These are phyloP conservation scores for Agonopterix heracliana DNA, from an alignment of 2,888 invertebrate species.

Conservation along the genomic window DNA sequence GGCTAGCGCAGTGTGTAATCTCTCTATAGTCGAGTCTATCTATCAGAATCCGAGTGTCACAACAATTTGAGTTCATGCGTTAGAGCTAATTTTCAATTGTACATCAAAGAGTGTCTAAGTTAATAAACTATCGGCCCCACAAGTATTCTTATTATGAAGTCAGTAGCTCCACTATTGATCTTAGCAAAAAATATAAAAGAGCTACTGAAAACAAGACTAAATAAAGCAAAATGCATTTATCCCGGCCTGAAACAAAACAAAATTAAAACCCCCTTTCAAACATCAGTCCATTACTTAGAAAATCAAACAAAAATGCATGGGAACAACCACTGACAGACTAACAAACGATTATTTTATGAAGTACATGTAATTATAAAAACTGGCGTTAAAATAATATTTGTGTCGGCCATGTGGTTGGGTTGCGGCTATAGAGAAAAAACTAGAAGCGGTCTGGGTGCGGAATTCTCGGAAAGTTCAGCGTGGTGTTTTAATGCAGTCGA, in stretches of 20 bases:
- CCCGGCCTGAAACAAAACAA: slow-evolving; percentile 2
- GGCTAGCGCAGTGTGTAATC: no score
- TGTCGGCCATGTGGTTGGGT: slow-evolving; percentile 42
- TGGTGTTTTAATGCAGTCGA: not conserved
- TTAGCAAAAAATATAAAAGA: no score
- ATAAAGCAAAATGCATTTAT: not conserved
- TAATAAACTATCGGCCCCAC: no score
- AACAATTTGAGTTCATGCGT: no score
- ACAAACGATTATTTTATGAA: slow-evolving; percentile 31
- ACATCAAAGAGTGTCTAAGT: no score
- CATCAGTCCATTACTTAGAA: not conserved
- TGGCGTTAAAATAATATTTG: slow-evolving; percentile 61
- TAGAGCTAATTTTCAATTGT: no score
- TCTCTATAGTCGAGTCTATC: no score
- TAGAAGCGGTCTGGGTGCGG: not conserved
- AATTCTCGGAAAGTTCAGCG: not conserved
- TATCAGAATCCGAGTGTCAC: no score
- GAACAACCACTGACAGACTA: slow-evolving; percentile 26
- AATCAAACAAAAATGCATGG: slow-evolving; percentile 28
- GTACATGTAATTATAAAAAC: slow-evolving; percentile 49
- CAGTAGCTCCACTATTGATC: no score
- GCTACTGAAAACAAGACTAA: no score
- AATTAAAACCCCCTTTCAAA: not conserved
- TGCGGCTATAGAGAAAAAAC: slow-evolving; percentile 15
- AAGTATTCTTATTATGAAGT: no score